Percentiles rank a stretch among this genome's conserved stretches.
phyloP scores from a whole-genome alignment of 1,140 invertebrate species.

The Cydia fagiglandana region DNA sequence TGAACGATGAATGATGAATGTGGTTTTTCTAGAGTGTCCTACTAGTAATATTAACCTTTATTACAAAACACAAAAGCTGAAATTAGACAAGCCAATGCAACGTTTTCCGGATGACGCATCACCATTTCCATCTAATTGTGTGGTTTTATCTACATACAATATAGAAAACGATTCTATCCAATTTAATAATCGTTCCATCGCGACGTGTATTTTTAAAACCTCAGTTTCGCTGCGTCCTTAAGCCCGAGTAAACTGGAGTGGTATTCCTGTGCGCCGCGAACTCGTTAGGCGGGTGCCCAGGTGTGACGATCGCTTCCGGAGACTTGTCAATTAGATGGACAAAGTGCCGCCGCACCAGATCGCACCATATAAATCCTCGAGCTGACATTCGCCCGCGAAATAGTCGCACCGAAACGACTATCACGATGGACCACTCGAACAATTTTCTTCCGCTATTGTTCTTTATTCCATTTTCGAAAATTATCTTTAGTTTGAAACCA shows the following conservation, averaged over 20 bases:
- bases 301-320: constrained; percentile 48
- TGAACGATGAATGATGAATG: too few species aligned
- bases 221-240: neutral
- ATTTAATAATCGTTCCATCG: too few species aligned
- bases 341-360: constrained; percentile 52
- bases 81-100: neutral
- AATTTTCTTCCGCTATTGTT: constrained; percentile 33
- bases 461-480: constrained; percentile 26
- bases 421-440: constrained; percentile 60
- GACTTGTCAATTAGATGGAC: constrained; percentile 67
- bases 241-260: neutral
- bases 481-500: constrained; percentile 25
- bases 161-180: neutral
- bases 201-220: neutral
- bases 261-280: constrained; percentile 20
- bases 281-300: constrained; percentile 38
- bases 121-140: neutral
- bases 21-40: too few species aligned
- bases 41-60: too few species aligned
- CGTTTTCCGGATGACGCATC: neutral
- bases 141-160: neutral
- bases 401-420: constrained; percentile 42
- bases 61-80: neutral
- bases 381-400: constrained; percentile 44
- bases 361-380: constrained; percentile 60